A percentile compares a stretch with the other conserved stretches of the same genome.
Conservation (phyloP, 1,140 invertebrate genomes). For the Drosophila quadrilineata region DNA sequence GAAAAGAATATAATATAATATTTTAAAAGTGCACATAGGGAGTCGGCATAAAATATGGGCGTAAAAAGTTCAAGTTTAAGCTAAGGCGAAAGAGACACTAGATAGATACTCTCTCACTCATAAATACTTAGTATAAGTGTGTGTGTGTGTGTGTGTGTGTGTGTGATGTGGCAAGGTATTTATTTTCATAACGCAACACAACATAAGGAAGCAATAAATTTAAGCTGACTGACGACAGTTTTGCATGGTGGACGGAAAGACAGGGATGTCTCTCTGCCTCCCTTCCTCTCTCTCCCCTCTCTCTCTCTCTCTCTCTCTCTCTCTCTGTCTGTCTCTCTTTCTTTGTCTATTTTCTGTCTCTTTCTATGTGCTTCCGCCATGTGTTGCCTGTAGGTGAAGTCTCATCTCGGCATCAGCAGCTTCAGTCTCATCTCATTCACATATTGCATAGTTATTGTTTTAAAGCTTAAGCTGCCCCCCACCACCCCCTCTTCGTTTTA, state of each 20-base stretch:
- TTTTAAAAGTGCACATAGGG: constrained; percentile 74
- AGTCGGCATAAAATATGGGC: constrained; percentile 73
- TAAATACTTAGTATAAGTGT: neutral
- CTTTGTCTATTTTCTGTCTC: constrained; percentile 34
- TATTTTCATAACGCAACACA: constrained; percentile 79
- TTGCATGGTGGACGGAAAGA: constrained; percentile 8
- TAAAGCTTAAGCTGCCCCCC: constrained; percentile 57
- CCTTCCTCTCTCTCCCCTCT: too few relatives aligned
- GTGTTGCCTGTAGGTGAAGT: constrained; percentile 64
- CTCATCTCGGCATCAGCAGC: constrained; percentile 53
- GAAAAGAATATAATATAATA: constrained; percentile 47
- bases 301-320: too few relatives aligned
- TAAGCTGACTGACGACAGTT: constrained; percentile 79
- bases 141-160: constrained; percentile 22
- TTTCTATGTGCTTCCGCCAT: too few relatives aligned
- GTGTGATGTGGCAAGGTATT: constrained; percentile 71
- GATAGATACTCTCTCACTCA: neutral
- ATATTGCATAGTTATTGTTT: constrained; percentile 78
- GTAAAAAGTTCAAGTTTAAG: constrained; percentile 73
- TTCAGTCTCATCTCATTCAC: too few relatives aligned
- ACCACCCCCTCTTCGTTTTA: neutral
- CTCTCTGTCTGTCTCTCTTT: too few relatives aligned
- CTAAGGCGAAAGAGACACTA: neutral
- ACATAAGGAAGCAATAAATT: constrained; percentile 80
- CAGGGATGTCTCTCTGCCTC: too few relatives aligned